These are phyloP conservation scores for Sceloporus undulatus DNA, from an alignment of 2,113 vertebrate species.

Conservation along the genomic window DNA sequence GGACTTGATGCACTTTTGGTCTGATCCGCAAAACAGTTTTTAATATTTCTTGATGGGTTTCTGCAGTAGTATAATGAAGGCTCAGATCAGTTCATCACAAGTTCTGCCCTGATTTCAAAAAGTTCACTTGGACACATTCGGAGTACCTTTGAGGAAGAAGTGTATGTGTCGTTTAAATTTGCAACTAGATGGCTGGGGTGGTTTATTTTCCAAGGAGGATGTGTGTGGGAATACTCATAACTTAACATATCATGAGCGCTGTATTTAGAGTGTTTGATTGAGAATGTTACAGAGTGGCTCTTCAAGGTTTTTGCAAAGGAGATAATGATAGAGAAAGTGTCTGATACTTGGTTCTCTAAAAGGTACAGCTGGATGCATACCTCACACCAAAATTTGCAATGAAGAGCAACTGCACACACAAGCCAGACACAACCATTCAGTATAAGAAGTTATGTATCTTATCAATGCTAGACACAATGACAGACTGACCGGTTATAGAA, in stretches of 20 bases:
- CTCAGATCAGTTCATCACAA: not conserved
- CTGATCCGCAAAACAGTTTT: not conserved
- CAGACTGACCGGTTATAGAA: not conserved
- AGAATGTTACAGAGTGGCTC: not conserved
- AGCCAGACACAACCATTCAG: not conserved
- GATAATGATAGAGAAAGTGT: not conserved
- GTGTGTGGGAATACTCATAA: not conserved
- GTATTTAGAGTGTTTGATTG: not conserved
- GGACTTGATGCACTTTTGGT: not conserved
- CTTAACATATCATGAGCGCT: not conserved
- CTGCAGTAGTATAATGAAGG: not conserved
- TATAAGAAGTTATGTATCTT: not conserved
- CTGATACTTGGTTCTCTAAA: not conserved
- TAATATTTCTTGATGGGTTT: no score
- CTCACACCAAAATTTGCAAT: not conserved
- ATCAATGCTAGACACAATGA: not conserved
- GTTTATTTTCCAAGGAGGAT: not conserved
- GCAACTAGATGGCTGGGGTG: not conserved
- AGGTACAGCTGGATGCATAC: not conserved
- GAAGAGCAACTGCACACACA: not conserved
- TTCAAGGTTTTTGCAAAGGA: not conserved
- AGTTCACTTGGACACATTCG: not conserved
- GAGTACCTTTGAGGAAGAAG: not conserved
- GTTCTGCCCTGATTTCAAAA: not conserved
- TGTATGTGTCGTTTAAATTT: not conserved